These are phyloP conservation scores for Myopa tessellatipennis DNA, from an alignment of 2,888 invertebrate genomes.

Conservation along the genomic window DNA sequence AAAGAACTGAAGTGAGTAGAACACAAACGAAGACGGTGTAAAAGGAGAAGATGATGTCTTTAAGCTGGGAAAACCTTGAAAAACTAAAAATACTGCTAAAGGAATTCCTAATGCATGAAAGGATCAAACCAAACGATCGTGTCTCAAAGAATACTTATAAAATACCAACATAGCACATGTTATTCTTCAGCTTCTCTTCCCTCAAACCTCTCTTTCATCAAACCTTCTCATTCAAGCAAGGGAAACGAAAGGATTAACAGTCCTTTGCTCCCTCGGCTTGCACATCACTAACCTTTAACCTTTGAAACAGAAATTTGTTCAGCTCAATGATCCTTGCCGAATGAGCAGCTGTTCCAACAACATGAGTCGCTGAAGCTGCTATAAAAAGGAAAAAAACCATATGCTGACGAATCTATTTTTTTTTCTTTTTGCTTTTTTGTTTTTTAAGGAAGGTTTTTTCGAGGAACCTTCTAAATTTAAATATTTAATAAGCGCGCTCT, in stretches of 20 bases:
- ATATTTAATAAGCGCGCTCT: slow-evolving; percentile 43
- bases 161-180: too few relatives aligned
- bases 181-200: too few relatives aligned
- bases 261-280: background rate
- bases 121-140: too few relatives aligned
- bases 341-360: slow-evolving; percentile 24
- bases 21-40: too few relatives aligned
- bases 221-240: background rate
- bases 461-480: slow-evolving; percentile 40
- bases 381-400: background rate
- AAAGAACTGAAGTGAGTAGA: too few relatives aligned
- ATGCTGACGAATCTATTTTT: background rate
- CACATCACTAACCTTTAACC: background rate
- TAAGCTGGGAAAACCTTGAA: too few relatives aligned
- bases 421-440: background rate
- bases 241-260: background rate
- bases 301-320: slow-evolving; percentile 17
- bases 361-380: background rate
- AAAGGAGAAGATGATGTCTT: too few relatives aligned
- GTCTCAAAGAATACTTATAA: too few relatives aligned
- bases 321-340: slow-evolving; percentile 29
- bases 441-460: background rate
- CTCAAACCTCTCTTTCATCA: too few relatives aligned
- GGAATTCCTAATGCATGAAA: too few relatives aligned
- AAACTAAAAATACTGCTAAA: too few relatives aligned